These are phyloP conservation scores for western clawed frog (Xenopus tropicalis) DNA, from an alignment of 2,113 vertebrate species.

Conservation along the genomic window UCB_Xtro_10.0 CM004450.2:111392501-111393000, in stretches of 20 bases:
- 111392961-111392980: no score
- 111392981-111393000: no score
- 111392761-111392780: slow-evolving; percentile 81
- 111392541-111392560: slow-evolving; percentile 99
- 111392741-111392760: slow-evolving; percentile 77
- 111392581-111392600: slow-evolving; percentile 99
- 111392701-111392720: slow-evolving; percentile 95
- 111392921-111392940: background rate
- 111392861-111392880: slow-evolving; percentile 11
- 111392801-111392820: slow-evolving; percentile 96
- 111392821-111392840: slow-evolving; percentile 79
- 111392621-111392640: slow-evolving; percentile 97
- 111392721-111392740: slow-evolving; percentile 86
- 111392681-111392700: slow-evolving; percentile 99
- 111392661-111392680: slow-evolving; percentile 99
- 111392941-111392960: background rate
- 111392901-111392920: slow-evolving; percentile 21
- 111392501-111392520: slow-evolving; percentile 99
- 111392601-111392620: slow-evolving; percentile 99
- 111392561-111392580: slow-evolving; percentile 99
- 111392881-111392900: slow-evolving; percentile 10
- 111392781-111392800: slow-evolving; percentile 96
- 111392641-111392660: slow-evolving; percentile 99
- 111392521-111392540: slow-evolving; percentile 99
- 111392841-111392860: slow-evolving; percentile 13